Conservation (phyloP, 2,113 vertebrate species). For the Peromyscus californicus region DNA sequence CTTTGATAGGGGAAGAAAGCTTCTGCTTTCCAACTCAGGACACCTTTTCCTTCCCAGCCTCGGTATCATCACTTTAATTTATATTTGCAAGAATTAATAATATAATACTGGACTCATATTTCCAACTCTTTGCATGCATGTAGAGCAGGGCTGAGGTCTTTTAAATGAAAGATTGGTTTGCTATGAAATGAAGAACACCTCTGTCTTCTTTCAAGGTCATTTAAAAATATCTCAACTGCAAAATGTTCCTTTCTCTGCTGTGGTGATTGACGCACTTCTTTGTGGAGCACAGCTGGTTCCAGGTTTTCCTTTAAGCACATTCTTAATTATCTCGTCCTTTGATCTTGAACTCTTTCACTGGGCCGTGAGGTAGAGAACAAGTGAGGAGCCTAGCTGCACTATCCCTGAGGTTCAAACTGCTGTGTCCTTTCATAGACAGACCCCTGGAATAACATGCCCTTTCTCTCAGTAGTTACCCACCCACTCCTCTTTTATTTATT, state of each 20-base stretch:
- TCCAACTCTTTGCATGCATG: conserved; percentile 3
- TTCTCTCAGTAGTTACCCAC: conserved; percentile 13
- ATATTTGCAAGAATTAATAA: conserved; percentile 58
- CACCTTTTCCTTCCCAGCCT: background rate
- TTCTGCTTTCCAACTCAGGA: background rate
- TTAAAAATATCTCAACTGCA: conserved; percentile 61
- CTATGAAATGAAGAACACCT: conserved; percentile 68
- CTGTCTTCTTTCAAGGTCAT: conserved; percentile 68
- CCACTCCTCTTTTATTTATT: background rate
- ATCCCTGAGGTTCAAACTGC: background rate
- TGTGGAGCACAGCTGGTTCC: background rate
- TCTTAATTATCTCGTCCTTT: conserved; percentile 57
- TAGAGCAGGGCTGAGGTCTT: conserved; percentile 31
- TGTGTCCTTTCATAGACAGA: background rate
- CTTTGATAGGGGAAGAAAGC: background rate
- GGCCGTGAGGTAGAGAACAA: background rate
- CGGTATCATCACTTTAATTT: conserved; percentile 54
- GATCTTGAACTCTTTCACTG: background rate
- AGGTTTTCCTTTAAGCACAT: conserved; percentile 60
- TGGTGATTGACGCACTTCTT: conserved; percentile 28
- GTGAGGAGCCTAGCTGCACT: background rate
- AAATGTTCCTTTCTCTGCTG: conserved; percentile 43
- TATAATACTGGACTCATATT: background rate
- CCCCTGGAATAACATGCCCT: background rate
- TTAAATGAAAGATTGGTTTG: conserved; percentile 58